Percentiles rank a stretch among this genome's conserved stretches.
Conservation (phyloP, 1,140 invertebrate species). For the Harlomillsia oculata region DNA sequence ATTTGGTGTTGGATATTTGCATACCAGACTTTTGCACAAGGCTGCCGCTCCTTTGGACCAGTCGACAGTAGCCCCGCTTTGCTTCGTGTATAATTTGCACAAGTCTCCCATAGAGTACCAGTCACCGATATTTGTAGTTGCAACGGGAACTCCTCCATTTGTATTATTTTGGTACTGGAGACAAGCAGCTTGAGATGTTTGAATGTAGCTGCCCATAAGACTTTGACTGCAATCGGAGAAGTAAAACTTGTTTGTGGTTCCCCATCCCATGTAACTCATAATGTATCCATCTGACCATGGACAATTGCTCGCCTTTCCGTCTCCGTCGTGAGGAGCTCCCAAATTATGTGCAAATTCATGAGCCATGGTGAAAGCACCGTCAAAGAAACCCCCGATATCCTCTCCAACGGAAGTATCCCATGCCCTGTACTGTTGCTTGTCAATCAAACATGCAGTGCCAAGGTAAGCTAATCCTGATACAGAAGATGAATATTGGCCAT, state of each 20-base stretch:
- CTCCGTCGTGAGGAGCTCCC: conserved; percentile 35
- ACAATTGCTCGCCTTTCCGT: conserved; percentile 15
- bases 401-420: conserved; percentile 30
- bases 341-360: conserved; percentile 36
- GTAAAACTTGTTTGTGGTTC: conserved; percentile 14
- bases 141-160: not conserved
- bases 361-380: conserved; percentile 31
- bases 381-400: conserved; percentile 31
- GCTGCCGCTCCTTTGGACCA: conserved; percentile 2
- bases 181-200: not conserved
- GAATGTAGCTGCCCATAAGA: conserved; percentile 21
- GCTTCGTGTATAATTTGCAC: conserved; percentile 11
- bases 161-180: not conserved
- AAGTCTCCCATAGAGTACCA: conserved; percentile 14
- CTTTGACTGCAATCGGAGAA: conserved; percentile 24
- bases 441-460: conserved; percentile 19
- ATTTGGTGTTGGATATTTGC: conserved; percentile 12
- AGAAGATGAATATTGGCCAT: conserved; percentile 3
- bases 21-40: conserved; percentile 23
- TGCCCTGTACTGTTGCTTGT: not conserved
- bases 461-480: conserved; percentile 24
- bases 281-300: conserved; percentile 32
- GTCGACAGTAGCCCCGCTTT: conserved; percentile 17
- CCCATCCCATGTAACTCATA: conserved; percentile 29
- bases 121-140: conserved; percentile 12